phyloP scores from a whole-genome alignment of 2,113 vertebrate species.

The Corapipo altera region DNA sequence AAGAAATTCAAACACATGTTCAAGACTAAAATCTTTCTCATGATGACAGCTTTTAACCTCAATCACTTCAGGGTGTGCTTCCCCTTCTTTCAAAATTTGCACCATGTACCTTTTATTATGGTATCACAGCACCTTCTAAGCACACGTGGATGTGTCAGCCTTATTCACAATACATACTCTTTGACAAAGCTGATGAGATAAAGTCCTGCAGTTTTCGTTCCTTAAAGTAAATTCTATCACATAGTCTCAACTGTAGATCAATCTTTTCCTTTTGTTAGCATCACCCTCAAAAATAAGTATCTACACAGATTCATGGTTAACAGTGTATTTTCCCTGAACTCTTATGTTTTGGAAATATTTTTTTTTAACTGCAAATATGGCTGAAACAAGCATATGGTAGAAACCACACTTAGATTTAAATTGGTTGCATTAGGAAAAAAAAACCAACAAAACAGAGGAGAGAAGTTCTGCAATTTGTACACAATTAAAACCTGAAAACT shows the following conservation, averaged over 20 bases:
- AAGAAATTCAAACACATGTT: neutral
- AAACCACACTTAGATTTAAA: conserved; percentile 73
- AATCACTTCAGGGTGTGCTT: neutral
- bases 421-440: conserved; percentile 54
- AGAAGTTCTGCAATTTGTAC: conserved; percentile 56
- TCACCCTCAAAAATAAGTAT: neutral
- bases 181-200: neutral
- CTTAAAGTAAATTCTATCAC: neutral
- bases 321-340: conserved; percentile 60
- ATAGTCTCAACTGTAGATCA: neutral
- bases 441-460: conserved; percentile 32
- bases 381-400: conserved; percentile 77
- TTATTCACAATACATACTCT: neutral
- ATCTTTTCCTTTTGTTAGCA: neutral
- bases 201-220: neutral
- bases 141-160: neutral
- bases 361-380: conserved; percentile 61
- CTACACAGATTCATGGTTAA: conserved; percentile 28
- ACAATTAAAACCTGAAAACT: conserved; percentile 61
- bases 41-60: neutral
- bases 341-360: conserved; percentile 69
- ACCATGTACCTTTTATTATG: neutral
- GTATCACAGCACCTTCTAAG: neutral
- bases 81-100: neutral
- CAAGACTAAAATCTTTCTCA: neutral